Percentiles rank a stretch among this genome's conserved stretches.
These are phyloP conservation scores for Macrosiphum euphorbiae DNA, from an alignment of 2,888 invertebrate genomes.

Conservation along the genomic window DNA sequence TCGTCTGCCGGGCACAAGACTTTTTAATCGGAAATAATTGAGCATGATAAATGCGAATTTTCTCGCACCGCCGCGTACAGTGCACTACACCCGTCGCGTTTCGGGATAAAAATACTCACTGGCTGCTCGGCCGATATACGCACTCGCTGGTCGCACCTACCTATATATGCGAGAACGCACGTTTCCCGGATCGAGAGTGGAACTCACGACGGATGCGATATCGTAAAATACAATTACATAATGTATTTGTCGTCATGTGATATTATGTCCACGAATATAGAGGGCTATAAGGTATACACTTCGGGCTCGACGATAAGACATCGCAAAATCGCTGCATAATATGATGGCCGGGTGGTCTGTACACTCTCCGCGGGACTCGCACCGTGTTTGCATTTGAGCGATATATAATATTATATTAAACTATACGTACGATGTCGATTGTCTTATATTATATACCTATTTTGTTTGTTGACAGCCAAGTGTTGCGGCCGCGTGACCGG, in stretches of 20 bases:
- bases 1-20: neutral
- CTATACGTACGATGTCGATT: constrained; percentile 26
- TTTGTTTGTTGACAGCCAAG: constrained; percentile 51
- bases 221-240: neutral
- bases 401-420: neutral
- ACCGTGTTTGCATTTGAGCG: neutral
- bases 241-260: neutral
- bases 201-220: neutral
- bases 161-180: neutral
- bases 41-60: constrained; percentile 45
- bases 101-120: neutral
- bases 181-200: neutral
- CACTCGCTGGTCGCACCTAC: neutral
- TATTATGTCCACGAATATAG: neutral
- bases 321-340: neutral
- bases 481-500: constrained; percentile 59
- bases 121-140: neutral
- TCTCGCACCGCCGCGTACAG: neutral
- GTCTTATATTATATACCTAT: neutral
- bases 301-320: neutral
- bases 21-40: constrained; percentile 35
- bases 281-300: neutral
- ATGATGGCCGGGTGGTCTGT: neutral
- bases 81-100: neutral
- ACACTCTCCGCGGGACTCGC: neutral